Evolutionary conservation across 2,797 vertebrate species (phyloP).

Genomic region (Synanceia verrucosa): DNA sequence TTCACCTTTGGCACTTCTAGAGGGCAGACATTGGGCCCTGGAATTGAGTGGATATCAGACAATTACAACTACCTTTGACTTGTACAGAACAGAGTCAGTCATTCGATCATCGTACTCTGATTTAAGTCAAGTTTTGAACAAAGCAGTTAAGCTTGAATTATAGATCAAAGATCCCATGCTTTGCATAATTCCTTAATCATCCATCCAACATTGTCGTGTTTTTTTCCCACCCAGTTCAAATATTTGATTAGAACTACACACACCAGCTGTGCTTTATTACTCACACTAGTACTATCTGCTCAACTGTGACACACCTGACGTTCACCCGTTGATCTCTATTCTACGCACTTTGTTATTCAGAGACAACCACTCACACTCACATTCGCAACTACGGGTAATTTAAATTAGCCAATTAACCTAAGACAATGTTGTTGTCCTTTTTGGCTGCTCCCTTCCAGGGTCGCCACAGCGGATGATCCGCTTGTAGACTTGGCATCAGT

Average conservation of each 20-base stretch:
- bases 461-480: no score
- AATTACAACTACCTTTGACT: neutral
- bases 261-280: neutral
- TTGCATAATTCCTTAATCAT: neutral
- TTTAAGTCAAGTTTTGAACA: neutral
- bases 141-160: neutral
- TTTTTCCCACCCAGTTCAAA: constrained; percentile 36
- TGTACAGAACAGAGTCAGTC: neutral
- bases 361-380: no score
- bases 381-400: no score
- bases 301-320: neutral
- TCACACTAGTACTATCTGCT: neutral
- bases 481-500: no score
- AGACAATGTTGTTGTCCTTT: no score
- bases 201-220: neutral
- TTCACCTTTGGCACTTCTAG: neutral
- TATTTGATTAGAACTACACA: constrained; percentile 23
- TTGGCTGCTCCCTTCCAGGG: no score
- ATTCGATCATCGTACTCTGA: no score
- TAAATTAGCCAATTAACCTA: no score
- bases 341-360: neutral
- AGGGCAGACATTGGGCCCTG: neutral
- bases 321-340: neutral
- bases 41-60: neutral
- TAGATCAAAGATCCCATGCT: neutral